Base-by-base conservation (phyloP, 2,113 vertebrate genomes). In the Helogale parvula region DNA sequence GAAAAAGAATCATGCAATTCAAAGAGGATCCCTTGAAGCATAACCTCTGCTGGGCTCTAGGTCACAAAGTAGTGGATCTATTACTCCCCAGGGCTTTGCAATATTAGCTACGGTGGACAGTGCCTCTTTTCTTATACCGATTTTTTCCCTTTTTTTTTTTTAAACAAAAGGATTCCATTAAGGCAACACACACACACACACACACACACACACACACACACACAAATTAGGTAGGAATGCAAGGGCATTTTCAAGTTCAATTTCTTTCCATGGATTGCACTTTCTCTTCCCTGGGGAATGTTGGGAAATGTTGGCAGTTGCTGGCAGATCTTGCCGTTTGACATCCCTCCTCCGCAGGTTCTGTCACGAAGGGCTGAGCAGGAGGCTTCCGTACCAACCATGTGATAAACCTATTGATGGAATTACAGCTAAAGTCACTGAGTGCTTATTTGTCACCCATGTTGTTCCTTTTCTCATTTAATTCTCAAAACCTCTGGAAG, bases 231-330 rank as follows among this genome's bases (percentile, higher is more conserved):
- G 33, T 16, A 77, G 15, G 50, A 93, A 80, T 69, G 65, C 65
- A 96, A 94, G 68, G 38, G 3, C 35, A 94, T 90, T 94, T 92
- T 76, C 76, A 84, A 65, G 17, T 90, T 95, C 74, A 65, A 3
- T 90, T 95, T 66, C 83, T 96, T 90, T 84, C 79, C 13, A 14
- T 9, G 29, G 68, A 6, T n/a, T 29, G 35, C 21, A 60, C 50
- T 83, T n/a, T 68, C 71, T 72, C 19, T 19, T 82, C 71, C 80
- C 57, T 47, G 29, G 82, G 57, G 12, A 91, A 33, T 1, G 4
- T 1, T 38, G 63, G 63, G 47, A 31, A 47, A 4, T 0, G 2
- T 33, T 29, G 31, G 31, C 29, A 13, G 27, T 13, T 47, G 52
- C 27, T 17, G 17, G 80, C 63, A n/a, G 16, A 41, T 52, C 65